Percentiles rank a stretch among this genome's conserved stretches.
Evolutionary conservation across 2,888 invertebrate species (phyloP).

Genomic region (Odontocerum albicorne): DNA sequence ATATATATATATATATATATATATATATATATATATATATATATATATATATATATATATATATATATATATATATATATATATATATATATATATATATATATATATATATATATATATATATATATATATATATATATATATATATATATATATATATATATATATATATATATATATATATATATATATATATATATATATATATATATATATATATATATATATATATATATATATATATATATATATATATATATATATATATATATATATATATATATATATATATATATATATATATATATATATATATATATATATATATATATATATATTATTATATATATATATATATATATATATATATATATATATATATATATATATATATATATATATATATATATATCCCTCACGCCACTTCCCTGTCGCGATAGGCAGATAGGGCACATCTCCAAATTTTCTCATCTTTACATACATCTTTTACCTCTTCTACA

Average conservation of each 20-base stretch:
- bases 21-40: not conserved
- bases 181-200: not conserved
- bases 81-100: not conserved
- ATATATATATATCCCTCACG: not conserved
- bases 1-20: not conserved
- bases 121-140: not conserved
- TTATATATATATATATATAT: not conserved
- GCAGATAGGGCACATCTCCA: too few species aligned
- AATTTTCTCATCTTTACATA: too few species aligned
- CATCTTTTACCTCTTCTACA: too few species aligned
- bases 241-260: not conserved
- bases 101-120: not conserved
- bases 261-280: not conserved
- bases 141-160: not conserved
- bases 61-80: not conserved
- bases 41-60: not conserved
- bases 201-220: not conserved
- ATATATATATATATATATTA: not conserved
- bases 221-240: not conserved
- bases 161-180: not conserved
- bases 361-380: not conserved
- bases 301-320: not conserved
- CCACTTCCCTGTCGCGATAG: not conserved
- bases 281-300: not conserved
- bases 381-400: not conserved